These are phyloP conservation scores for Pachycephala philippinensis DNA, from an alignment of 2,113 vertebrate genomes.

Conservation along the genomic window DNA sequence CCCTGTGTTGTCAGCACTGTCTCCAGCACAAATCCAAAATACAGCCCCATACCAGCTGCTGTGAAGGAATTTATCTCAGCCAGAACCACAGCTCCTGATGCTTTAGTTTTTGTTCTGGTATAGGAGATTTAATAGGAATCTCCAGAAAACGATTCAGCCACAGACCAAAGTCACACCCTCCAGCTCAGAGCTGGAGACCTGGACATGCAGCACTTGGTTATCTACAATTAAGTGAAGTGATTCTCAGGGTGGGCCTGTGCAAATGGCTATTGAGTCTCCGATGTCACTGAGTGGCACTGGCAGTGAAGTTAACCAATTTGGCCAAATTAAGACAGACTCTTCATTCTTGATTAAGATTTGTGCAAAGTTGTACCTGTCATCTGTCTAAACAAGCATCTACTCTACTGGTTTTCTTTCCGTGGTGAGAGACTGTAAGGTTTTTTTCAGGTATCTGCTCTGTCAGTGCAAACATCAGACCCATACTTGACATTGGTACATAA, in stretches of 20 bases:
- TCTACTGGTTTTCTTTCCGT: neutral
- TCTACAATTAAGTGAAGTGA: neutral
- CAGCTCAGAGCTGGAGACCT: neutral
- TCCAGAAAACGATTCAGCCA: neutral
- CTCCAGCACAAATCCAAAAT: neutral
- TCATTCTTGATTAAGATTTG: neutral
- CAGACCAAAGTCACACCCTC: neutral
- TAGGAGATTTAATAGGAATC: neutral
- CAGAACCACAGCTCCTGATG: neutral
- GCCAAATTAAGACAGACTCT: neutral
- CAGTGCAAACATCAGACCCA: neutral
- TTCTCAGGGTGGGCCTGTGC: neutral
- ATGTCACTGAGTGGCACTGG: neutral
- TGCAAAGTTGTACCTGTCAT: neutral
- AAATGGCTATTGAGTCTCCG: neutral
- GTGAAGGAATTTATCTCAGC: neutral
- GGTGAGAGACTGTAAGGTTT: neutral
- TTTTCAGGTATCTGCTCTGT: neutral
- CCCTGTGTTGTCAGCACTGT: neutral
- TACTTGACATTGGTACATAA: neutral
- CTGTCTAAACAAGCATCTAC: neutral
- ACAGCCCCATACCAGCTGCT: accelerated
- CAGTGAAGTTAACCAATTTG: neutral
- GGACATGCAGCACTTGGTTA: neutral
- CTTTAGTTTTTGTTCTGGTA: neutral